Base-by-base conservation (phyloP, 2,113 vertebrate genomes). In the Carassius auratus region DNA sequence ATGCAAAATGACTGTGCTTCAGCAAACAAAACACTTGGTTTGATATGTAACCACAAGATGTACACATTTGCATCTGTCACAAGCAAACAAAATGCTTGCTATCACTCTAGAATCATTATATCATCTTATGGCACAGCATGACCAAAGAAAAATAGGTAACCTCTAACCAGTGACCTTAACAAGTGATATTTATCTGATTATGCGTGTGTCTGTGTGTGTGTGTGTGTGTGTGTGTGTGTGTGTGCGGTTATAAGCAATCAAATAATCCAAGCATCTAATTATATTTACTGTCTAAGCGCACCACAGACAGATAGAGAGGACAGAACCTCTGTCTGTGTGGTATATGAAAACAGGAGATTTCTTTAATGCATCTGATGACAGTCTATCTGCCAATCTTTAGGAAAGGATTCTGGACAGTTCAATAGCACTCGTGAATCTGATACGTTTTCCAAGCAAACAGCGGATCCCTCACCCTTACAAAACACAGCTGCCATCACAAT, bases 221-320 rank as follows among this genome's bases (percentile, higher is more conserved):
- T 1, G 2, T 38, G 36, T 38, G 36, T 38, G 36, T 52, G 17
- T 64, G 26, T 55, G 50, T 1, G 2, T 2, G 36, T 55, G n/a
- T 64, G 26, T 55, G 30, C 1, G 2, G 5, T 55, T 55, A 38
- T 19, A 81, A 66, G 38, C n/a, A 5, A 2, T 33, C 62, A 81
- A 80, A 48, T 64, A 26, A 64, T 80, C 38, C 15, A 8, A 48
- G 7, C n/a, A 17, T 73, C 33, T 42, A 68, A 30, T 30, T 30
- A 30, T 81, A 71, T 83, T 83, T 71, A 83, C 10, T 23, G 64
- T 83, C 30, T 50, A 83, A 50, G 23, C 14, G 0, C 17, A 71
- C 38, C 62, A 36, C 15, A 83, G 80, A 69, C 64, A 83, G 64
- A 83, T 55, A 45, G 59, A 84, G 80, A 81, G n/a, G 66, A 61